These are phyloP conservation scores for Nannospalax galili DNA, from an alignment of 2,113 vertebrate genomes.

Conservation along the genomic window DNA sequence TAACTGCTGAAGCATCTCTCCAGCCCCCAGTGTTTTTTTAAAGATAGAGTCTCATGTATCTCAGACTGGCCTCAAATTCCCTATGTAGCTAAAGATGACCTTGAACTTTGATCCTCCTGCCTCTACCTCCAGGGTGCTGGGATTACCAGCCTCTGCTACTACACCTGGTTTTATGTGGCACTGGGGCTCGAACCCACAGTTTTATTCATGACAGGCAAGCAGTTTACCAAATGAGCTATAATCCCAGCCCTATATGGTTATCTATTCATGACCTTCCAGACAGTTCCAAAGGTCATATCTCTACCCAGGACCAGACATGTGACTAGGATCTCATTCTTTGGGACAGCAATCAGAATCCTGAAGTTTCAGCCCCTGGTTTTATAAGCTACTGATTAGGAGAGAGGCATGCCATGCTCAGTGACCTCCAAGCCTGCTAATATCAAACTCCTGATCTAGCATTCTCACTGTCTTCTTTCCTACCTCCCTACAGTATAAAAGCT, in stretches of 20 bases:
- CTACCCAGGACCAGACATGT: not conserved
- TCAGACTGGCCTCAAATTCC: not conserved
- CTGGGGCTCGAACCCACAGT: not conserved
- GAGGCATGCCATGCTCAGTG: not conserved
- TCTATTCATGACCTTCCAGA: not conserved
- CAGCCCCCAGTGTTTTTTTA: not conserved
- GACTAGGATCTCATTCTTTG: not conserved
- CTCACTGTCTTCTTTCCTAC: not conserved
- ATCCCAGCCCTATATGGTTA: not conserved
- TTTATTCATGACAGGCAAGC: not conserved
- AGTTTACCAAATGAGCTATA: not conserved
- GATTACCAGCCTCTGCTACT: not conserved
- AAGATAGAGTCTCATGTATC: not conserved
- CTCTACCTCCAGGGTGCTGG: not conserved
- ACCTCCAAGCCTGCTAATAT: not conserved
- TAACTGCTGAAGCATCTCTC: no score
- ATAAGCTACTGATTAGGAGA: not conserved
- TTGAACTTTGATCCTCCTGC: not conserved
- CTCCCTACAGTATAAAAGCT: not conserved
- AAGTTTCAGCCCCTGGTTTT: not conserved
- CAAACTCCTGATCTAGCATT: not conserved
- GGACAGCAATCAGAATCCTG: not conserved
- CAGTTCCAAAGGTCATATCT: not conserved
- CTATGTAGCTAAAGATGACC: not conserved
- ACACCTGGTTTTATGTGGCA: not conserved